Percentiles rank a stretch among this genome's conserved stretches.
Evolutionary conservation across 2,797 vertebrate genomes (phyloP).

Genomic region (Yasuhikotakia modesta): DNA sequence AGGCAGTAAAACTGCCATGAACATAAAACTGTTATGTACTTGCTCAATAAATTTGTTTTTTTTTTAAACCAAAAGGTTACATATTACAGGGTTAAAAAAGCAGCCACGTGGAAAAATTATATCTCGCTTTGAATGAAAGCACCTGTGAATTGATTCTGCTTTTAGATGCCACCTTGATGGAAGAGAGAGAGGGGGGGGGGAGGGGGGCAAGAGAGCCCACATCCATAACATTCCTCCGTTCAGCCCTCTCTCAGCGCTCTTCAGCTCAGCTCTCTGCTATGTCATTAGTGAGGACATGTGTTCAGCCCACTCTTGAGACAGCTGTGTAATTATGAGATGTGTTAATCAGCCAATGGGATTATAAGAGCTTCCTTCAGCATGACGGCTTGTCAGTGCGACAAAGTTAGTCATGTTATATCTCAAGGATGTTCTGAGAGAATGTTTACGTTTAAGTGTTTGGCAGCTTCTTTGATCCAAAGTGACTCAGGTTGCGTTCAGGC

Average conservation of each 20-base stretch:
- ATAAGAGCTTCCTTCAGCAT: slow-evolving; percentile 31
- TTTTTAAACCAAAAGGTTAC: too few relatives aligned
- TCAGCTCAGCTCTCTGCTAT: slow-evolving; percentile 29
- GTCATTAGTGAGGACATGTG: slow-evolving; percentile 28
- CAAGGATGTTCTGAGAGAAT: not conserved
- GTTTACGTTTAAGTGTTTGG: not conserved
- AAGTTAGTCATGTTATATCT: slow-evolving; percentile 14
- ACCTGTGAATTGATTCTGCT: not conserved
- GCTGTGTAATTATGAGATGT: slow-evolving; percentile 54
- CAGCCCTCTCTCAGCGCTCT: slow-evolving; percentile 5
- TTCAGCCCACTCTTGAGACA: slow-evolving; percentile 38
- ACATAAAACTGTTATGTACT: too few relatives aligned
- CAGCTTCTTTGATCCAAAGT: not conserved
- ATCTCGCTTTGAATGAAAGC: slow-evolving; percentile 1
- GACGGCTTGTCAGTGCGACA: slow-evolving; percentile 6
- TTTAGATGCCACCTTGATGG: slow-evolving; percentile 11
- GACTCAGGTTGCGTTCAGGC: not conserved
- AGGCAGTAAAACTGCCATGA: too few relatives aligned
- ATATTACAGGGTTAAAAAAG: not conserved
- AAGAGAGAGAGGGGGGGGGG: not conserved
- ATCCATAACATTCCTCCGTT: slow-evolving; percentile 18
- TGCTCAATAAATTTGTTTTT: too few relatives aligned
- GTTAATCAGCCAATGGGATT: slow-evolving; percentile 51
- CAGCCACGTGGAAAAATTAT: slow-evolving; percentile 13
- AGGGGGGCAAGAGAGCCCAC: not conserved